Percentiles rank a stretch among this genome's conserved stretches.
Evolutionary conservation across 2,888 invertebrate genomes (phyloP).

Genomic region (Cybosia mesomella): DNA sequence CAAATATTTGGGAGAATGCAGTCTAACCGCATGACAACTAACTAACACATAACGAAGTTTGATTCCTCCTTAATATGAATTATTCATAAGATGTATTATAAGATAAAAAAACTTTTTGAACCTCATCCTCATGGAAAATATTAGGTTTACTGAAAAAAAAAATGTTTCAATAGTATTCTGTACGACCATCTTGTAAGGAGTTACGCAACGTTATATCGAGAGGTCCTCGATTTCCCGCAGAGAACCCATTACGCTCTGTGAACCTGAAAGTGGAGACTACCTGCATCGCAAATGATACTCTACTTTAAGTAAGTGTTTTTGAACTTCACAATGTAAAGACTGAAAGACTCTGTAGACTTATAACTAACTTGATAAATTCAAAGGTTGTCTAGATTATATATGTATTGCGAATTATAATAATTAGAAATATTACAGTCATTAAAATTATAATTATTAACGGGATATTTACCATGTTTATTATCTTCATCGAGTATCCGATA

Average conservation of each 20-base stretch:
- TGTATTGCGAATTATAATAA: no score
- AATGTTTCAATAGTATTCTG: no score
- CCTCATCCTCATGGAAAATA: neutral
- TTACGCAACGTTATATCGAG: neutral
- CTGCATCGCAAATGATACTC: neutral
- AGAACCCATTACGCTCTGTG: neutral
- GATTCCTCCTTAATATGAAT: neutral
- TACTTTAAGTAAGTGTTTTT: neutral
- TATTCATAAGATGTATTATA: neutral
- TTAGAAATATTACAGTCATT: no score
- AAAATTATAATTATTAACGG: no score
- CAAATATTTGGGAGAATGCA: no score
- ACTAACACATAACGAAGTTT: no score
- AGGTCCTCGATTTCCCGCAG: neutral
- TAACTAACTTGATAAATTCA: no score
- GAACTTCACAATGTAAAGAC: neutral
- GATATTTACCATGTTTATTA: no score
- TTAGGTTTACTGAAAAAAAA: no score
- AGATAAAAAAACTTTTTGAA: neutral
- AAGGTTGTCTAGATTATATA: no score
- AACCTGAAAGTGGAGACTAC: neutral
- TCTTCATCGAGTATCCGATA: no score
- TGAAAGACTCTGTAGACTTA: neutral
- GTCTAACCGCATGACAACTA: no score
- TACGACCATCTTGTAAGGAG: neutral